A percentile compares a stretch with the other conserved stretches of the same genome.
Conservation (phyloP, 1,140 invertebrate genomes). For the Oedothorax gibbosus region DNA sequence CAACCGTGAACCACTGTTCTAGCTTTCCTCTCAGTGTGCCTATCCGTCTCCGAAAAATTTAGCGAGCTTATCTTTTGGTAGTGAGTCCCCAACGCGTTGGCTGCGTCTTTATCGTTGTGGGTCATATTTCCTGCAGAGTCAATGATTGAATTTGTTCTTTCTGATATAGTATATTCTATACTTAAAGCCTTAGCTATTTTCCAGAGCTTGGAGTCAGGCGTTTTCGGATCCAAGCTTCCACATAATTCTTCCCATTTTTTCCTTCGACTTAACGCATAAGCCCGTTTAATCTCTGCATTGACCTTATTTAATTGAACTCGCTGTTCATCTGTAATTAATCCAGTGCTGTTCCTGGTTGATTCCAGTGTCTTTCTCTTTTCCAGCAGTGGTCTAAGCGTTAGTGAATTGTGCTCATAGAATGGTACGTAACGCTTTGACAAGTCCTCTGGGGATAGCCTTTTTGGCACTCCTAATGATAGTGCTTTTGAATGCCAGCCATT, state of each 20-base stretch:
- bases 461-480: too few relatives aligned
- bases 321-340: too few relatives aligned
- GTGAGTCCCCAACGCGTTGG: slow-evolving; percentile 7
- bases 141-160: slow-evolving; percentile 13
- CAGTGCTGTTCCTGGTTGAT: slow-evolving; percentile 28
- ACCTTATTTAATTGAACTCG: too few relatives aligned
- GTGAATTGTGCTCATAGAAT: too few relatives aligned
- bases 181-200: slow-evolving; percentile 24
- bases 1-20: too few relatives aligned
- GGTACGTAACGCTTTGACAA: too few relatives aligned
- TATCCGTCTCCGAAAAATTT: too few relatives aligned
- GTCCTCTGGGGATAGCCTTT: slow-evolving; percentile 21
- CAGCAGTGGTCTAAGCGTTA: too few relatives aligned
- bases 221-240: slow-evolving; percentile 26
- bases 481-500: slow-evolving; percentile 30
- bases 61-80: slow-evolving; percentile 24
- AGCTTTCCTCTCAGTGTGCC: too few relatives aligned
- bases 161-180: slow-evolving; percentile 14
- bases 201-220: slow-evolving; percentile 16
- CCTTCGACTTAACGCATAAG: too few relatives aligned
- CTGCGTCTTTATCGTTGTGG: slow-evolving; percentile 26
- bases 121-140: slow-evolving; percentile 18
- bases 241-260: slow-evolving; percentile 22
- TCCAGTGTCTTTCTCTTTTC: too few relatives aligned
- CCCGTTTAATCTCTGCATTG: slow-evolving; percentile 18